Conservation (phyloP, 2,888 invertebrate species). For the Himalopsyche tibetana region DNA sequence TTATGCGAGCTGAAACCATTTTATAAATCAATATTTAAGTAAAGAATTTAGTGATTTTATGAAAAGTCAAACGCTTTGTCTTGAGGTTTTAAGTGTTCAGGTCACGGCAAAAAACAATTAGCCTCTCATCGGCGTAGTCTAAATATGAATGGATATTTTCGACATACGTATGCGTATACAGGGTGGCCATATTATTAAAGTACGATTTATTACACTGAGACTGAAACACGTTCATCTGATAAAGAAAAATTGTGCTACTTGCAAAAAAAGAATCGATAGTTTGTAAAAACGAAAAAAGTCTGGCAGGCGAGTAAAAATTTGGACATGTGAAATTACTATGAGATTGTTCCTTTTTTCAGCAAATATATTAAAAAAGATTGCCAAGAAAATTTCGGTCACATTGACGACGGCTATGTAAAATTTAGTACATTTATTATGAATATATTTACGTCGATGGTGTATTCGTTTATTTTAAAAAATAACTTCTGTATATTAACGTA, state of each 20-base stretch:
- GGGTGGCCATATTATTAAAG: background rate
- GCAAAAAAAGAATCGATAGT: constrained; percentile 32
- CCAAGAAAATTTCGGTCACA: too few species aligned
- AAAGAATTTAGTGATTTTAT: background rate
- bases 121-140: background rate
- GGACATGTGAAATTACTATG: too few species aligned
- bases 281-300: background rate
- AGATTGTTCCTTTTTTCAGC: too few species aligned
- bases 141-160: background rate
- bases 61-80: constrained; percentile 23
- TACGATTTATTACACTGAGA: background rate
- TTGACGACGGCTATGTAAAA: too few species aligned
- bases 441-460: too few species aligned
- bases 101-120: constrained; percentile 38
- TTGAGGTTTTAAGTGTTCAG: background rate
- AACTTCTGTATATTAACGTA: too few species aligned
- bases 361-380: too few species aligned
- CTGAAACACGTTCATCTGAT: background rate
- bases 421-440: too few species aligned
- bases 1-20: background rate
- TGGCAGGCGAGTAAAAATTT: background rate
- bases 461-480: too few species aligned
- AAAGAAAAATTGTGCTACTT: constrained; percentile 9
- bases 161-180: background rate
- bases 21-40: background rate